Evolutionary conservation across 2,113 vertebrate genomes (phyloP), one percentile per base, ranked within the genome.

Genomic region (Oncorhynchus tshawytscha): DNA sequence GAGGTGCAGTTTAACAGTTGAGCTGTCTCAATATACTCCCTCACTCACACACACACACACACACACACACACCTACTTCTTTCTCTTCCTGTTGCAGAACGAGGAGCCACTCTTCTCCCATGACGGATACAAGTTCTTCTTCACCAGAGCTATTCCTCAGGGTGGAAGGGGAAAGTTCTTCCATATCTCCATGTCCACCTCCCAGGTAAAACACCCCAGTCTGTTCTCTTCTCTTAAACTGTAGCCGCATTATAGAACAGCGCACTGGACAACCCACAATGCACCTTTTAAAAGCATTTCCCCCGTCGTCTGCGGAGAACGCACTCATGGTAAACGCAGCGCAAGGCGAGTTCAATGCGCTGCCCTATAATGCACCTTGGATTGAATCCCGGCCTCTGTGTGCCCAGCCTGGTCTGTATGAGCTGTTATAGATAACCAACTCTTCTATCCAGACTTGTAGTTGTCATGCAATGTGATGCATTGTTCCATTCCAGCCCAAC

Each of bases 91-190:
- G 59, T 6, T 34, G 4, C 92, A 99, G 98, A 98, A 98, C 0
- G 97, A 99, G 89, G 92, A 95, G 0, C 98, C 98, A 0, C 77
- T 98, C 20, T 99, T 99, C 82, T 98, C 98, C 87, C 94, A 88
- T 79, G 96, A 99, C 0, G 96, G 97, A 49, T 90, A 94, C 31
- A 97, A 93, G 91, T 95, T 99, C 80, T 99, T 99, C 93, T 98
- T 99, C 20, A 95, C 96, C 68, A 90, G 97, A 76, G 97, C 98
- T 0, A 95, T 97, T 82, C 96, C 95, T 3, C 98, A 99, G 85
- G 97, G 97, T 0, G 98, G 97, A 0, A 91, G 96, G 0, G 98
- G 98, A 0, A 96, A 96, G 62, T 99, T 99, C 88, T 96, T 97
- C 80, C 98, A 99, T 82, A 96, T 99, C 6, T 93, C 96, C 0